Conservation (phyloP, 2,888 invertebrate species). For the Tetragonula carbonaria region DNA sequence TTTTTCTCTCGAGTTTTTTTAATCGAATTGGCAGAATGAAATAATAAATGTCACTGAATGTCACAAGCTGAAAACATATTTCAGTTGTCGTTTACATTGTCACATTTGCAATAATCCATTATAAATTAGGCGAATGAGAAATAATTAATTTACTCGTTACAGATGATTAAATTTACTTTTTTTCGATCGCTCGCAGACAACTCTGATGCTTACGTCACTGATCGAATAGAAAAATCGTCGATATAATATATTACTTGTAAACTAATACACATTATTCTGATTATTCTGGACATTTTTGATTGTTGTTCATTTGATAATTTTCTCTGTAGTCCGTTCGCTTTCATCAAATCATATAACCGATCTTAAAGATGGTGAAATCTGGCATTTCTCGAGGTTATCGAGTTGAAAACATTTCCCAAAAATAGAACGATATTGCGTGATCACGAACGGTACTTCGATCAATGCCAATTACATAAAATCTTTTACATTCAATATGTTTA, state of each 20-base stretch:
- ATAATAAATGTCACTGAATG: background rate
- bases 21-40: background rate
- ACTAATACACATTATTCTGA: background rate
- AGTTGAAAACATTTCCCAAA: slow-evolving; percentile 44
- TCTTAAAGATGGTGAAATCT: slow-evolving; percentile 57
- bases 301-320: background rate
- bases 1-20: background rate
- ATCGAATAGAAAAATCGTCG: background rate
- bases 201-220: background rate
- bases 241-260: background rate
- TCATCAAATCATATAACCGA: slow-evolving; percentile 20
- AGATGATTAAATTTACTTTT: background rate
- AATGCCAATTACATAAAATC: background rate
- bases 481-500: slow-evolving; percentile 15
- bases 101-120: background rate
- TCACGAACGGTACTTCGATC: slow-evolving; percentile 5
- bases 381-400: slow-evolving; percentile 37
- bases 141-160: background rate
- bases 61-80: background rate
- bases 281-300: background rate
- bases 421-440: slow-evolving; percentile 52
- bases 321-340: background rate
- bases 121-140: background rate
- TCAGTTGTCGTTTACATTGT: background rate
- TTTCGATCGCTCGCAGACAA: background rate